A percentile compares a stretch with the other conserved stretches of the same genome.
phyloP scores from a whole-genome alignment of 2,797 vertebrate species.

The Hydrolagus colliei region DNA sequence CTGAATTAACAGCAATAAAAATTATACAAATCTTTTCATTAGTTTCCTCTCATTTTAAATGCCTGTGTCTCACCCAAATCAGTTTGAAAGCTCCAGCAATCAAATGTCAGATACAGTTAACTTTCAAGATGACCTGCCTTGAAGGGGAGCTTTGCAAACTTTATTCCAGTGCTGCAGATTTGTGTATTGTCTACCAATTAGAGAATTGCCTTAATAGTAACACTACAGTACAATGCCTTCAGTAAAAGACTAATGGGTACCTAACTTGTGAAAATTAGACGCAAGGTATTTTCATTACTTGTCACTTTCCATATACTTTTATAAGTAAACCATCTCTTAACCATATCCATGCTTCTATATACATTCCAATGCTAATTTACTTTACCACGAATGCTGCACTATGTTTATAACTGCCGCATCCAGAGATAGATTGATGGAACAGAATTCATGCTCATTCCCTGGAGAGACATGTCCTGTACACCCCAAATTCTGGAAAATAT shows the following conservation, averaged over 20 bases:
- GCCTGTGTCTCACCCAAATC: background rate
- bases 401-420: too few species aligned
- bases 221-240: background rate
- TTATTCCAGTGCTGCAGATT: background rate
- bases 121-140: background rate
- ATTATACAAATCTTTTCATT: constrained; percentile 34
- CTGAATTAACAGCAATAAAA: constrained; percentile 94
- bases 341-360: too few species aligned
- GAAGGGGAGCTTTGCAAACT: background rate
- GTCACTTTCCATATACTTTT: background rate
- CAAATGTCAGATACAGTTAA: background rate
- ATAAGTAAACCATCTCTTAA: too few species aligned
- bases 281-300: background rate
- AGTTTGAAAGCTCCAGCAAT: background rate
- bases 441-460: too few species aligned
- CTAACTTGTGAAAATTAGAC: background rate
- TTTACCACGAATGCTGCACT: too few species aligned
- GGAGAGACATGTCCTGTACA: too few species aligned
- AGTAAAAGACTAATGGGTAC: background rate
- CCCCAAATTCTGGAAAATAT: too few species aligned
- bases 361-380: too few species aligned
- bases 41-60: constrained; percentile 20
- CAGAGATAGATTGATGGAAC: too few species aligned
- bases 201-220: too few species aligned
- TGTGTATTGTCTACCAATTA: too few species aligned